Percentiles rank a stretch among this genome's conserved stretches.
These are phyloP conservation scores for Phengaris arion DNA, from an alignment of 2,888 invertebrate species.

Conservation along the genomic window DNA sequence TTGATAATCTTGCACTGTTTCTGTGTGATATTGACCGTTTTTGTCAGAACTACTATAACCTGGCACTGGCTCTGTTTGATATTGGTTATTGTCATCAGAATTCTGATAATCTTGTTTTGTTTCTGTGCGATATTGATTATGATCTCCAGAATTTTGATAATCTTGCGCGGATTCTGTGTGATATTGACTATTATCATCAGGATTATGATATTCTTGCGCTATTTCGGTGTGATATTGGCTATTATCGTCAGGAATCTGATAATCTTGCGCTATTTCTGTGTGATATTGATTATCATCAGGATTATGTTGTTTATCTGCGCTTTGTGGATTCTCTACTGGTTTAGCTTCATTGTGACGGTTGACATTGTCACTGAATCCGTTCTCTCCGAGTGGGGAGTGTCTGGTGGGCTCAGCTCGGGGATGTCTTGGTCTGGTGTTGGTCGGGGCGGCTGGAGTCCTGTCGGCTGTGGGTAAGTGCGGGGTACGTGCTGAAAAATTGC, in stretches of 20 bases:
- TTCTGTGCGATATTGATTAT: neutral
- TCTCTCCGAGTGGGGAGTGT: slow-evolving; percentile 55
- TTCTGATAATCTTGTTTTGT: neutral
- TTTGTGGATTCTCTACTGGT: slow-evolving; percentile 28
- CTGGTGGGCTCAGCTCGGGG: slow-evolving; percentile 68
- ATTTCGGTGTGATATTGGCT: neutral
- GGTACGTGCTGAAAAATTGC: slow-evolving; percentile 65
- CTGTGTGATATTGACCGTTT: neutral
- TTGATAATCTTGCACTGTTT: neutral
- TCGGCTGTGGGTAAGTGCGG: slow-evolving; percentile 62
- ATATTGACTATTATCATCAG: neutral
- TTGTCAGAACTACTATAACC: neutral
- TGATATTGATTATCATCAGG: neutral
- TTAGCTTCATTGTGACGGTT: slow-evolving; percentile 41
- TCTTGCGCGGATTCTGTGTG: neutral
- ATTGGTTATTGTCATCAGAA: neutral
- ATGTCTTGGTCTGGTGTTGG: slow-evolving; percentile 65
- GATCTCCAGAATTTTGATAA: neutral
- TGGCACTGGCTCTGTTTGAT: neutral
- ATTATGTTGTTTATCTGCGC: neutral
- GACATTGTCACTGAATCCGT: slow-evolving; percentile 46
- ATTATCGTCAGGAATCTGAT: neutral
- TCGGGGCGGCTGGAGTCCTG: slow-evolving; percentile 58
- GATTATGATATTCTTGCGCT: neutral
- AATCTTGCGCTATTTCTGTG: neutral